A percentile compares a stretch with the other conserved stretches of the same genome.
These are phyloP conservation scores for Eremobia ochroleuca DNA, from an alignment of 2,888 invertebrate genomes.

Conservation along the genomic window DNA sequence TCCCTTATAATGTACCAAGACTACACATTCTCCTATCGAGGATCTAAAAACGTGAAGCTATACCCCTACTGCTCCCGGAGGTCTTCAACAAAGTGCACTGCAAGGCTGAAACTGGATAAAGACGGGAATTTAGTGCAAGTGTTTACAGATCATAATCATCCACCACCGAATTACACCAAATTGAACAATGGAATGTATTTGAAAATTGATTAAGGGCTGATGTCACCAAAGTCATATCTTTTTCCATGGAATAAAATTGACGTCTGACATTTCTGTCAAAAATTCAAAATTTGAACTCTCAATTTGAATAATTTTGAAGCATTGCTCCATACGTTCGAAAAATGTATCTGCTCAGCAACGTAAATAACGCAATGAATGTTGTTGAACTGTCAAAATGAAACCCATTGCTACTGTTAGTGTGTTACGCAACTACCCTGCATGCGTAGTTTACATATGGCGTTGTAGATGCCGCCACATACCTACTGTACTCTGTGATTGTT, in stretches of 20 bases:
- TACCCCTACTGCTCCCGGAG: conserved; percentile 61
- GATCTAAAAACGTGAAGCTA: conserved; percentile 50
- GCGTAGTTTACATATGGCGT: background rate
- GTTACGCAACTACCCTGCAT: no score
- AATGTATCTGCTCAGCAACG: no score
- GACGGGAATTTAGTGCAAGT: conserved; percentile 47
- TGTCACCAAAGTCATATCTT: background rate
- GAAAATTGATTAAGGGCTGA: conserved; percentile 35
- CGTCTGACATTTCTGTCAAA: background rate
- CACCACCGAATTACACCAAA: conserved; percentile 46
- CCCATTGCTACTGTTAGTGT: no score
- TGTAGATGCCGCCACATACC: background rate
- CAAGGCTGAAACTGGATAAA: conserved; percentile 54
- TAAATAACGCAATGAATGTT: no score
- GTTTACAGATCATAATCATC: conserved; percentile 53
- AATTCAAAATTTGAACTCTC: no score
- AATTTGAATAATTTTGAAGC: no score
- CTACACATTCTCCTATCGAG: conserved; percentile 65
- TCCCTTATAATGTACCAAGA: conserved; percentile 64
- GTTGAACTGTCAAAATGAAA: no score
- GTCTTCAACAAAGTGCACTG: conserved; percentile 44
- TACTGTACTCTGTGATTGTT: background rate
- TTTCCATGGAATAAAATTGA: background rate
- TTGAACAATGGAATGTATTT: conserved; percentile 44
- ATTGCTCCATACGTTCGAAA: no score